Percentiles rank a stretch among this genome's conserved stretches.
phyloP scores from a whole-genome alignment of 2,888 invertebrate genomes.

The Cinara cedri region DNA sequence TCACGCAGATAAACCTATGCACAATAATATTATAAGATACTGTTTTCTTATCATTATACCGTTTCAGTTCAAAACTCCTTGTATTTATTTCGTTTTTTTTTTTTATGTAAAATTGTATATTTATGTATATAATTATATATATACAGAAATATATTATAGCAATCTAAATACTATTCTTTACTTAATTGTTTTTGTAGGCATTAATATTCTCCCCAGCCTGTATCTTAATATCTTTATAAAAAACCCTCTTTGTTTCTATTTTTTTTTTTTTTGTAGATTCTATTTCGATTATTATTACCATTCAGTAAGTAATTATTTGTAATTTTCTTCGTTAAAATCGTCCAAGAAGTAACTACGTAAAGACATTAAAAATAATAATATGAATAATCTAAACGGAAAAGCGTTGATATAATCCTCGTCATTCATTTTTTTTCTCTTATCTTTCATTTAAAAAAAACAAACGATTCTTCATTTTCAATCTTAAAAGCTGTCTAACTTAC shows the following conservation, averaged over 20 bases:
- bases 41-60: constrained; percentile 6
- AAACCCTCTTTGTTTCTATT: no score
- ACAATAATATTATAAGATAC: neutral
- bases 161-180: neutral
- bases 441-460: constrained; percentile 20
- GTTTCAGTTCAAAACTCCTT: neutral
- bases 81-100: neutral
- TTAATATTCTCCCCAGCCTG: neutral
- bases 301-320: neutral
- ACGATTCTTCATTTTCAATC: constrained; percentile 20
- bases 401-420: constrained; percentile 13
- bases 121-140: no score
- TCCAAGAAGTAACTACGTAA: neutral
- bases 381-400: neutral
- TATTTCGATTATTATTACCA: neutral
- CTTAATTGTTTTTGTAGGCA: neutral
- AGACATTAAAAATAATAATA: neutral
- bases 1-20: neutral
- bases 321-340: neutral
- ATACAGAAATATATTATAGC: neutral
- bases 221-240: no score
- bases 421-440: constrained; percentile 4
- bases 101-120: no score
- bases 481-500: constrained; percentile 10
- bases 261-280: neutral